Base-by-base conservation (phyloP, 2,888 invertebrate species). In the Ptilodon capucinus region DNA sequence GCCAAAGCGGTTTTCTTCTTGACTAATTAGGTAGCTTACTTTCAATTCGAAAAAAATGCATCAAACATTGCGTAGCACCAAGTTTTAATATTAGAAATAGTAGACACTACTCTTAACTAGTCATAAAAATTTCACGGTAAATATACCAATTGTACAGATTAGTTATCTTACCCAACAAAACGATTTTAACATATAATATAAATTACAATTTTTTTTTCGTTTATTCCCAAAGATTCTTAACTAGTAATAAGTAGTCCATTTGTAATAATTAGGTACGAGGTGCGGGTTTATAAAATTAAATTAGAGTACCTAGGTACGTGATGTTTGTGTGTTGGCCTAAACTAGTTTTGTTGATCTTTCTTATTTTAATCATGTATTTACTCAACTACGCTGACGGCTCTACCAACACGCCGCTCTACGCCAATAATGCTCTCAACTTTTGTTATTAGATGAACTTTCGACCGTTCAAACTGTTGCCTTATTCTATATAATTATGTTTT, bases 351-450 rank as follows among this genome's bases (percentile, higher is more conserved):
- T 35, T 32, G 18, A 9, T 42, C 9, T 42, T 19, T 42, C 42
- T 42, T 34, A 34, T 42, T 34, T 42, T 42, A 32, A 21, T 19
- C 14, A 21, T 34, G 32, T 42, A 42, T 32, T 32, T 32, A 19
- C 17, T 18, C 9, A 32, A 41, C 41, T 17, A 18, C 13, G 21
- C 32, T n/a, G 35, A 8, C 19, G 5, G 21, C 34, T 21, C 13
- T 41, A 21, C 32, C 13, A 14, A 18, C 32, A 42, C 19, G 13
- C n/a, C n/a, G 32, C 30, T 28, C 23, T 9, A 40, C 32, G 16
- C 35, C 35, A 35, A 35, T 35, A 32, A 35, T 35, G 35, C 17
- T 35, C 35, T 18, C 17, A 35, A 35, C 35, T 35, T 32, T 35
- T 17, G 35, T 35, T 16, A 35, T 35, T 35, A 35, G 35, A 4